These are phyloP conservation scores for Steinernema khuongi DNA, from an alignment of 1,140 invertebrate species.

Conservation along the genomic window DNA sequence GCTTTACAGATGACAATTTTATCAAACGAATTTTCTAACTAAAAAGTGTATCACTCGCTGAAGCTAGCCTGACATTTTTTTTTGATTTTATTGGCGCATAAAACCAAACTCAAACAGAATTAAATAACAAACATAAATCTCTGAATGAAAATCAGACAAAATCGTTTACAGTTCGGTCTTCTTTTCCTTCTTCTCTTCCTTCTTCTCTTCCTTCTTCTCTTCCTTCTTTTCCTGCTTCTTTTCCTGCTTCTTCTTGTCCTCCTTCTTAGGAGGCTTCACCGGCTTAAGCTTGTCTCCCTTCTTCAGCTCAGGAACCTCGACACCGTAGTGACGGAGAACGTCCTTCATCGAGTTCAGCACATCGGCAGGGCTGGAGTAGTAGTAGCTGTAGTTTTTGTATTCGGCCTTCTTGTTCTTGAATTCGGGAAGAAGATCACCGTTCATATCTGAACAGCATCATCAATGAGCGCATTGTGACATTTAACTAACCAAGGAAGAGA, in stretches of 20 bases:
- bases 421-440: slow-evolving; percentile 36
- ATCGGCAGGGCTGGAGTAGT: slow-evolving; percentile 56
- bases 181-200: slow-evolving; percentile 17
- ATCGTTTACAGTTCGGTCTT: slow-evolving; percentile 23
- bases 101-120: background rate
- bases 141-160: background rate
- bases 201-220: slow-evolving; percentile 35
- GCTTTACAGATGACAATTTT: too few species aligned
- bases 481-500: slow-evolving; percentile 46
- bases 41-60: too few species aligned
- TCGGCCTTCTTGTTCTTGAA: slow-evolving; percentile 59
- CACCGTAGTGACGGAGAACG: slow-evolving; percentile 48
- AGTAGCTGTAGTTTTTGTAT: slow-evolving; percentile 58
- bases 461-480: background rate
- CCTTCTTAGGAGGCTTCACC: slow-evolving; percentile 46
- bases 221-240: slow-evolving; percentile 35
- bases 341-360: slow-evolving; percentile 58
- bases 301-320: slow-evolving; percentile 50
- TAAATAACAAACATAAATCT: background rate
- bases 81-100: background rate
- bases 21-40: too few species aligned
- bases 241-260: slow-evolving; percentile 27
- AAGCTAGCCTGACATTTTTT: too few species aligned
- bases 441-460: slow-evolving; percentile 23
- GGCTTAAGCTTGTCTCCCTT: slow-evolving; percentile 57